phyloP scores from a whole-genome alignment of 1,140 invertebrate species.

The Drosophila biarmipes region DNA sequence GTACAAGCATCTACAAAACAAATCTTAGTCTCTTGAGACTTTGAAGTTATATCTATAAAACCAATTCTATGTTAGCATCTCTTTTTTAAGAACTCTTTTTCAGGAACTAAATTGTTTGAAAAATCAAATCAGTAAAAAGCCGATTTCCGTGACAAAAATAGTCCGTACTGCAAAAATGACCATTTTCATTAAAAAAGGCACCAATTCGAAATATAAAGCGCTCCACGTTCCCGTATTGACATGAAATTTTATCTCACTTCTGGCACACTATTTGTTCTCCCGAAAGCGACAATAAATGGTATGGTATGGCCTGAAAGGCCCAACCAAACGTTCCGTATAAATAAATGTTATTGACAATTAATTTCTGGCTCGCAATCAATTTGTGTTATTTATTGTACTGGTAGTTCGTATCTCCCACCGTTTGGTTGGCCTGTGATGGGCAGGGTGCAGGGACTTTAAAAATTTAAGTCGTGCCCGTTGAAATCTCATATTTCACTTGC shows the following conservation, averaged over 20 bases:
- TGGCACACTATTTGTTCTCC: conserved; percentile 34
- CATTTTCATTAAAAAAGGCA: neutral
- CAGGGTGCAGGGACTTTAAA: conserved; percentile 22
- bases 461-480: conserved; percentile 17
- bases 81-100: neutral
- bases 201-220: conserved; percentile 8
- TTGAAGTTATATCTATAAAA: too few species aligned
- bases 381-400: conserved; percentile 44
- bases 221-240: neutral
- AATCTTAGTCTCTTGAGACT: too few species aligned
- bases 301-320: conserved; percentile 10
- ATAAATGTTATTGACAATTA: conserved; percentile 52
- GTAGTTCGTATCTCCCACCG: conserved; percentile 17
- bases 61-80: neutral
- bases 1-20: too few species aligned
- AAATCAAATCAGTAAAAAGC: neutral
- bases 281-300: conserved; percentile 30
- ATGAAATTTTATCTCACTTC: conserved; percentile 44
- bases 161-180: neutral
- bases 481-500: conserved; percentile 40
- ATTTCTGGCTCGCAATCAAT: conserved; percentile 50
- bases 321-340: conserved; percentile 30
- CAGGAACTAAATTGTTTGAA: neutral
- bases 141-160: too few species aligned
- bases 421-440: too few species aligned